A percentile compares a stretch with the other conserved stretches of the same genome.
phyloP scores from a whole-genome alignment of 2,797 vertebrate species.

The Parauchenoglanis ngamensis region DNA sequence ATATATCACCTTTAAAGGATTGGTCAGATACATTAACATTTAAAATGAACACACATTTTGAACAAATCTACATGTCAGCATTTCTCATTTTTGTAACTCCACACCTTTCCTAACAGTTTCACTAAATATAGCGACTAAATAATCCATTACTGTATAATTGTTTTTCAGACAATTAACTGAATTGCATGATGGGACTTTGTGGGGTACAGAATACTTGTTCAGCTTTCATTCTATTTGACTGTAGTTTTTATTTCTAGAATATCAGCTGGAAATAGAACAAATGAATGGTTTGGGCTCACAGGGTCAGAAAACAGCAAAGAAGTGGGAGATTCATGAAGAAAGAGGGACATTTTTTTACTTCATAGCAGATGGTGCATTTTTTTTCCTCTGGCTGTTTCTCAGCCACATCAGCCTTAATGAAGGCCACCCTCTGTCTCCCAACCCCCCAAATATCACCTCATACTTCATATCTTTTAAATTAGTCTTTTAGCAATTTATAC shows the following conservation, averaged over 20 bases:
- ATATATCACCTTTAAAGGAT: background rate
- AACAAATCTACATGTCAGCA: background rate
- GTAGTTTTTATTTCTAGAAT: background rate
- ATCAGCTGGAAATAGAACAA: constrained; percentile 17
- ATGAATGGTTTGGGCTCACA: constrained; percentile 3
- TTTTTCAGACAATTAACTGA: background rate
- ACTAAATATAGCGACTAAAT: background rate
- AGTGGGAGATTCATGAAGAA: constrained; percentile 10
- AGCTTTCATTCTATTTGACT: background rate
- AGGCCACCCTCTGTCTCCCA: constrained; percentile 39
- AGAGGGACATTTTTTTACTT: background rate
- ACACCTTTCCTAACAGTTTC: background rate
- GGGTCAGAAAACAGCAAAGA: constrained; percentile 4
- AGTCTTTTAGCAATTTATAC: constrained; percentile 47
- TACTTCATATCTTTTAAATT: constrained; percentile 49
- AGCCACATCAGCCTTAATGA: constrained; percentile 52
- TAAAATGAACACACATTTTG: background rate
- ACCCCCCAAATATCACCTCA: constrained; percentile 48
- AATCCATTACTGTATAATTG: background rate
- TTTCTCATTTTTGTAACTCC: background rate
- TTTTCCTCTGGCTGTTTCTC: constrained; percentile 36
- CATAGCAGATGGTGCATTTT: constrained; percentile 23
- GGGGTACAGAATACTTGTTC: background rate
- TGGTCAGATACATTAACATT: background rate
- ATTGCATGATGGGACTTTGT: background rate